phyloP scores from a whole-genome alignment of 1,140 invertebrate species.

The Lucilia sericata region DNA sequence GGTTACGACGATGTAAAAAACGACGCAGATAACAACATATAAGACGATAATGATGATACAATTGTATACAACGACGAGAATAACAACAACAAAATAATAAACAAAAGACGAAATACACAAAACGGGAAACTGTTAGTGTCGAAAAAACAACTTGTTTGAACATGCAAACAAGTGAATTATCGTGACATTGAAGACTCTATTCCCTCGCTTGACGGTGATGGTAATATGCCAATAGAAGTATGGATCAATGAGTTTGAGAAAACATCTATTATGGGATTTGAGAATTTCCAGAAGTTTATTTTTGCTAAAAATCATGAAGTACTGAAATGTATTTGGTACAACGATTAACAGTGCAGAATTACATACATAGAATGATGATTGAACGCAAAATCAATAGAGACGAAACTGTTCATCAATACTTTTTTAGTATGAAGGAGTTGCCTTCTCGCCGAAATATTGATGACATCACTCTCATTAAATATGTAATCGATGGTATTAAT shows the following conservation, averaged over 20 bases:
- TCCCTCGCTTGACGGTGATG: neutral
- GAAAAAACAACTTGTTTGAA: neutral
- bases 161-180: neutral
- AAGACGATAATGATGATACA: no score
- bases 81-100: neutral
- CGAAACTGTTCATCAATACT: constrained; percentile 28
- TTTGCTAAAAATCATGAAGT: no score
- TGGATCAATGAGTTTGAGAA: constrained; percentile 24
- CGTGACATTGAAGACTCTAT: constrained; percentile 8
- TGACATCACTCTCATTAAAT: neutral
- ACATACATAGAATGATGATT: constrained; percentile 39
- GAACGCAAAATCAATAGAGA: neutral
- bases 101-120: neutral
- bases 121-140: neutral
- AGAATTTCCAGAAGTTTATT: constrained; percentile 46
- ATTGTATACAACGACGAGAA: neutral
- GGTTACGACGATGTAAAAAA: neutral
- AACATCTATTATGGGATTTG: constrained; percentile 44
- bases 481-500: constrained; percentile 38
- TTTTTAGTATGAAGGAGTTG: constrained; percentile 38
- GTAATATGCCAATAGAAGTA: neutral
- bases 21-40: neutral
- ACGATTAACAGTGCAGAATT: constrained; percentile 30
- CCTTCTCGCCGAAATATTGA: constrained; percentile 6
- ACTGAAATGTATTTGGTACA: constrained; percentile 20